Evolutionary conservation across 1,140 invertebrate genomes (phyloP), one percentile per base, ranked within the genome.

Genomic region (Hycleus phaleratus): DNA sequence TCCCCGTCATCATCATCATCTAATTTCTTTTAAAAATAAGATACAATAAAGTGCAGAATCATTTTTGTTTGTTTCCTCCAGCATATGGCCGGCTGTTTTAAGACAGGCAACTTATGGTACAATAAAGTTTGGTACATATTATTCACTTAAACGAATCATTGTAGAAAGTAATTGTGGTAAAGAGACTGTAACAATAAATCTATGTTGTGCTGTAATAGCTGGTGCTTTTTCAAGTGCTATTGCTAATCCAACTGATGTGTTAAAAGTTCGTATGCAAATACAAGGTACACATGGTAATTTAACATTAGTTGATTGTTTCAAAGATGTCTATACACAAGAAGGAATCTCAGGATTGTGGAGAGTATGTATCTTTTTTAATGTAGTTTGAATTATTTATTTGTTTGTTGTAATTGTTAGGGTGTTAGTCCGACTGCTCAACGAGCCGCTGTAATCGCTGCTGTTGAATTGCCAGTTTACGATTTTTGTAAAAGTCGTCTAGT

Each of bases 221-320:
- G 90, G 90, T 24, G 90, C 91, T 5, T 78, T 95, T 45, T 93
- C 92, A 12, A 94, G 92, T 70, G 91, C 94, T n/a, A 90, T 97
- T 65, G 93, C 94, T 9, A 96, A 95, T 80, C 95, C 95, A n/a
- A 95, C 94, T 3, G 95, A 98, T 81, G 90, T 98, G 6, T 81
- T 98, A n/a, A 98, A 98, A 82, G 94, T 97, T 46, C 83, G 91
- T 58, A 93, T 97, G 91, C 93, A 97, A 81, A 82, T 89, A 8
- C 77, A 77, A 46, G 80, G 81, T 26, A 75, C 76, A 60, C 65
- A 74, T 63, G 61, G 73, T 44, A 68, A 83, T 59, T 64, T 79
- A 38, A 76, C 83, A 47, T 78, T 91, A 45, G 68, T 83, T n/a
- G 79, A 84, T 65, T 91, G 88, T 60, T 93, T 94, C 66, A 75